These are phyloP conservation scores for Martes martes DNA, from an alignment of 2,113 vertebrate genomes.

Conservation along the genomic window DNA sequence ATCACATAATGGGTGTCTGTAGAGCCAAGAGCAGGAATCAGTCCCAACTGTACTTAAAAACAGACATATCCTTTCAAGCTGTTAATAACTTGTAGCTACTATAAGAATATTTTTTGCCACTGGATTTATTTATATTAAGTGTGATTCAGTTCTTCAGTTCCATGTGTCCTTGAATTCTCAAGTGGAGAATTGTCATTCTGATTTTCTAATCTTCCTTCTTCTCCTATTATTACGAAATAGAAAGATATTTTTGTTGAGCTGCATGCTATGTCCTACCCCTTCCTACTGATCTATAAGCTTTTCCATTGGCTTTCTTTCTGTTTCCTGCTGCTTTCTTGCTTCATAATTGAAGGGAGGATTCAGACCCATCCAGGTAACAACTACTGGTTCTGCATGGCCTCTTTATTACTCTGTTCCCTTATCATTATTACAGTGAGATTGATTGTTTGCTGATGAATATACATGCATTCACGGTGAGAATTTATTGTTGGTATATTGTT, in stretches of 20 bases:
- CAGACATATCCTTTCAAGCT: neutral
- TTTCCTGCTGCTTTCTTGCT: constrained; percentile 94
- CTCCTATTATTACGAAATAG: constrained; percentile 27
- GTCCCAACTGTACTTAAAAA: neutral
- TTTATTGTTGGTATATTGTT: constrained; percentile 17
- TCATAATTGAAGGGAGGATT: constrained; percentile 99
- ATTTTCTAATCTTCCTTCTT: constrained; percentile 60
- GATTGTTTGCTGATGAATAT: constrained; percentile 21
- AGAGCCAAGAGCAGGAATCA: neutral
- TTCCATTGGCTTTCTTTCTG: constrained; percentile 97
- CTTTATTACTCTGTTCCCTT: constrained; percentile 66
- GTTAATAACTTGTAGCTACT: neutral
- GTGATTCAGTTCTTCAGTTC: constrained; percentile 20
- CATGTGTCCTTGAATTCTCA: constrained; percentile 38
- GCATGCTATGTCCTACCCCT: constrained; percentile 81
- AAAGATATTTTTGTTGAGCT: constrained; percentile 72
- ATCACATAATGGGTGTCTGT: neutral
- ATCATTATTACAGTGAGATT: neutral
- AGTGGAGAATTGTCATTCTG: constrained; percentile 29
- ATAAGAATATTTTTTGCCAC: constrained; percentile 13
- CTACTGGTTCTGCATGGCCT: constrained; percentile 85
- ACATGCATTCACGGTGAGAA: neutral
- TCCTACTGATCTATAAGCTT: constrained; percentile 87
- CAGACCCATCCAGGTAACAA: constrained; percentile 94
- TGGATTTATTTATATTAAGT: constrained; percentile 39